A percentile compares a stretch with the other conserved stretches of the same genome.
These are phyloP conservation scores for Perizoma affinitatum DNA, from an alignment of 2,888 invertebrate genomes.

Conservation along the genomic window DNA sequence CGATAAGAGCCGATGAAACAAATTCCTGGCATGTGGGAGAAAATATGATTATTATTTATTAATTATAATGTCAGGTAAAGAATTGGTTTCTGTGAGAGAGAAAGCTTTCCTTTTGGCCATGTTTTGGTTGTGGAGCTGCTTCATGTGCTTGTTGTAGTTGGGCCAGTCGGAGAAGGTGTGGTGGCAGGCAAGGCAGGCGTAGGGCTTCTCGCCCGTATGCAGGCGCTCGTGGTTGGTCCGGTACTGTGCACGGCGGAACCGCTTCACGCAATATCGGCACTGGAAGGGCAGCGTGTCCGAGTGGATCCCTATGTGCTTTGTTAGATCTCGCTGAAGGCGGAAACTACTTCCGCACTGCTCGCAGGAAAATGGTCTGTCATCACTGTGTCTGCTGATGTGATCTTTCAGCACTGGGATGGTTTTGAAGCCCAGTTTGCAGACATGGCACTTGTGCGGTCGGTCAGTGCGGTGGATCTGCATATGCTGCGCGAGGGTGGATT, in stretches of 20 bases:
- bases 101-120: slow-evolving; percentile 7
- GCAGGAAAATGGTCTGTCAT: slow-evolving; percentile 55
- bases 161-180: slow-evolving; percentile 89
- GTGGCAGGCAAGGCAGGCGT: slow-evolving; percentile 87
- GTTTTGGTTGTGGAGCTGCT: slow-evolving; percentile 83
- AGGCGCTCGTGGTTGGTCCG: slow-evolving; percentile 79
- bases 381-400: slow-evolving; percentile 58
- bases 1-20: too few species aligned
- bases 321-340: slow-evolving; percentile 63
- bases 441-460: slow-evolving; percentile 62
- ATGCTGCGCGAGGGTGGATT: slow-evolving; percentile 83
- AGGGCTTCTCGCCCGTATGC: slow-evolving; percentile 87
- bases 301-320: slow-evolving; percentile 87
- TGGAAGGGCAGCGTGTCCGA: slow-evolving; percentile 88
- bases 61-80: too few species aligned
- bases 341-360: slow-evolving; percentile 58
- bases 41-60: too few species aligned
- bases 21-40: too few species aligned
- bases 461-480: slow-evolving; percentile 68
- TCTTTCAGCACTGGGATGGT: slow-evolving; percentile 46
- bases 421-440: slow-evolving; percentile 63
- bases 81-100: too few species aligned
- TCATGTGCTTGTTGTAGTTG: slow-evolving; percentile 91
- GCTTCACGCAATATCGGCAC: slow-evolving; percentile 88
- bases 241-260: slow-evolving; percentile 76